Evolutionary conservation across 2,113 vertebrate species (phyloP).

Genomic region (Notarius lentiginosus): DNA sequence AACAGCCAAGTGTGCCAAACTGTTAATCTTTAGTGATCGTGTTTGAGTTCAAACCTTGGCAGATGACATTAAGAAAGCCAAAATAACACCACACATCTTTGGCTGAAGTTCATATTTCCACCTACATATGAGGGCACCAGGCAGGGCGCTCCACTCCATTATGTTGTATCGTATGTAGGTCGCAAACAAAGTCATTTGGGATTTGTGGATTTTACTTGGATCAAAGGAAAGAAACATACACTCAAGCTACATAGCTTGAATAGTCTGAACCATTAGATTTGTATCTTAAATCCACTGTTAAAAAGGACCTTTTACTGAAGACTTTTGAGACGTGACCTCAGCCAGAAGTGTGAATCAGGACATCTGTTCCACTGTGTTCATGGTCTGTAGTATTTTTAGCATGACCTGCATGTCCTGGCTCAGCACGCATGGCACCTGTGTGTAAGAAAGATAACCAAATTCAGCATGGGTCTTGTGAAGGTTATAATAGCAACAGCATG

Average conservation of each 20-base stretch:
- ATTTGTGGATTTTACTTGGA: not conserved
- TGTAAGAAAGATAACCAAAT: not conserved
- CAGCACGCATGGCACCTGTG: not conserved
- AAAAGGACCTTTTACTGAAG: no score
- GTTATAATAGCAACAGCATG: not conserved
- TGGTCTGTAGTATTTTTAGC: not conserved
- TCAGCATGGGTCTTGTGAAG: not conserved
- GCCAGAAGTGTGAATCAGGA: not conserved
- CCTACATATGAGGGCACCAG: not conserved
- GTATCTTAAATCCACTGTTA: not conserved
- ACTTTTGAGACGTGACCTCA: not conserved
- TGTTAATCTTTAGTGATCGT: not conserved
- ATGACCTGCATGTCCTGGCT: not conserved
- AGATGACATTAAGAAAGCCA: not conserved
- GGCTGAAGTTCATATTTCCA: not conserved
- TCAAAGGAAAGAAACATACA: no score
- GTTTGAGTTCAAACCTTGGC: not conserved
- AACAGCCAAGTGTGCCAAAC: not conserved
- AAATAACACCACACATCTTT: no score
- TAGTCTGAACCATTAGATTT: no score
- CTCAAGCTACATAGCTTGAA: no score
- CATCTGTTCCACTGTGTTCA: not conserved
- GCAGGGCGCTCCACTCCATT: no score
- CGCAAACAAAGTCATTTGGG: not conserved
- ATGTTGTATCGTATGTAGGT: not conserved